Evolutionary conservation across 53 echinoderm and acorn worm species (phyloP).

Genomic region (Apostichopus leukothele): DNA sequence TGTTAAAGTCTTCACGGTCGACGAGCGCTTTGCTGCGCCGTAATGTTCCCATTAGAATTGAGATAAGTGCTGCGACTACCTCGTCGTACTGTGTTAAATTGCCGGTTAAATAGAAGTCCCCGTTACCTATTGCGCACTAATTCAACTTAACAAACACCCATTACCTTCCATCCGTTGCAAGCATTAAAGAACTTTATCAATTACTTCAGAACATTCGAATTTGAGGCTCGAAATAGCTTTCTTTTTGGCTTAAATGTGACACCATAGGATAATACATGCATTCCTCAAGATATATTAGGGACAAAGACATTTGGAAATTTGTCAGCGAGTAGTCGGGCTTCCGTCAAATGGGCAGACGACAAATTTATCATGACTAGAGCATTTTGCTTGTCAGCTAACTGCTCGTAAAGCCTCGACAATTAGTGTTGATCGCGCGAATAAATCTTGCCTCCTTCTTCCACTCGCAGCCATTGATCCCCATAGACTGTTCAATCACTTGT

Average conservation of each 20-base stretch:
- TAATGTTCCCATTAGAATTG: constrained; percentile 51
- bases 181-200: constrained; percentile 53
- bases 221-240: constrained; percentile 37
- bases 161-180: constrained; percentile 52
- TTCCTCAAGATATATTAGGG: constrained; percentile 38
- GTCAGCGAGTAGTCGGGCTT: constrained; percentile 44
- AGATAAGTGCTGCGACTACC: constrained; percentile 44
- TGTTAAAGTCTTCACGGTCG: constrained; percentile 46
- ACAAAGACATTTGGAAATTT: constrained; percentile 51
- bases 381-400: constrained; percentile 49
- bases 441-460: constrained; percentile 41
- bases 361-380: constrained; percentile 54
- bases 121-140: constrained; percentile 33
- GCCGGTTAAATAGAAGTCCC: constrained; percentile 44
- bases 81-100: constrained; percentile 41
- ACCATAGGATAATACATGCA: constrained; percentile 29
- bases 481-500: constrained; percentile 38
- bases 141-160: constrained; percentile 50
- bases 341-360: constrained; percentile 42
- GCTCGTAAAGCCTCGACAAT: constrained; percentile 51
- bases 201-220: constrained; percentile 46
- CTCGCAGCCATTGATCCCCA: constrained; percentile 19
- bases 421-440: constrained; percentile 49
- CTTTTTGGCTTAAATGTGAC: constrained; percentile 39
- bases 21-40: constrained; percentile 20